Conservation (phyloP, 2,888 invertebrate genomes). For the Eupithecia pulchellata region DNA sequence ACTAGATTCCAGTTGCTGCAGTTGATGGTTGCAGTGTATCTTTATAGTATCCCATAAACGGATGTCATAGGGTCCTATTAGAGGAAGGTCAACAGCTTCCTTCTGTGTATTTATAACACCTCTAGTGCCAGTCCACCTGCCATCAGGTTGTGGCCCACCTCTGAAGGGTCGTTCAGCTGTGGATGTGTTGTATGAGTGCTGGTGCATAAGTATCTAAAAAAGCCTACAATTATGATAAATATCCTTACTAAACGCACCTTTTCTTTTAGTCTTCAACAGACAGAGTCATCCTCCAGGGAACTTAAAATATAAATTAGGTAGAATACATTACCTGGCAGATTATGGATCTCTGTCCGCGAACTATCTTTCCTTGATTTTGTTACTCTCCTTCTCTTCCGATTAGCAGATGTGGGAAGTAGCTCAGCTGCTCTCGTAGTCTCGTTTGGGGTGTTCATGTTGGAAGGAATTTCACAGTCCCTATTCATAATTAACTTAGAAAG, state of each 20-base stretch:
- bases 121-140: no score
- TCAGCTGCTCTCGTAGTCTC: not conserved
- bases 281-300: no score
- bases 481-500: no score
- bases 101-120: not conserved
- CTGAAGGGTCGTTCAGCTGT: no score
- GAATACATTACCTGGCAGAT: not conserved
- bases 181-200: not conserved
- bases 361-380: not conserved
- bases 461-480: not conserved
- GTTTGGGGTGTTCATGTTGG: not conserved
- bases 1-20: not conserved
- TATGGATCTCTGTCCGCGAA: not conserved
- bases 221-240: no score
- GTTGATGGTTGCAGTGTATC: not conserved
- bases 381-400: not conserved
- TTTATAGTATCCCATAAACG: not conserved
- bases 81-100: not conserved
- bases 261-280: no score
- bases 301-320: not conserved
- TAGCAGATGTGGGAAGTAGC: not conserved
- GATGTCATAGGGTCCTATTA: not conserved
- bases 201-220: no score
- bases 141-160: no score
- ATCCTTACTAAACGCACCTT: no score